Evolutionary conservation across 2,888 invertebrate genomes (phyloP).

Genomic region (Euplexia lucipara): DNA sequence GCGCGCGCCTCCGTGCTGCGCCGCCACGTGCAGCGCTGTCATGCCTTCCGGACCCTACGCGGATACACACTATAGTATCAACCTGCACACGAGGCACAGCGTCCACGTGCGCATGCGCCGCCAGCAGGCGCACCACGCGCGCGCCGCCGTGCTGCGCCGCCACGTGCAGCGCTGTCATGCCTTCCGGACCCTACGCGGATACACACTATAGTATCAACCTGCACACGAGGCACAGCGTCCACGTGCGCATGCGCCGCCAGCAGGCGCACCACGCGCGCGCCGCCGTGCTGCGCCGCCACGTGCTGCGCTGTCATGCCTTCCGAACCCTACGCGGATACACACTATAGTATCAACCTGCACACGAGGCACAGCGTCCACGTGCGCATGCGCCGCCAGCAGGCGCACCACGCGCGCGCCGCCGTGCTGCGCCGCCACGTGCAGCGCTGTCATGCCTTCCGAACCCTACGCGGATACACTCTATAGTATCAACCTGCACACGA

Average conservation of each 20-base stretch:
- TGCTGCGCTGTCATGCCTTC: constrained; percentile 98
- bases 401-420: constrained; percentile 93
- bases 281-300: constrained; percentile 95
- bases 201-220: not conserved
- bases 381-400: constrained; percentile 89
- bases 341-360: not conserved
- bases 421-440: constrained; percentile 96
- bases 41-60: constrained; percentile 96
- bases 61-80: not conserved
- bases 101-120: constrained; percentile 90
- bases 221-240: too few species aligned
- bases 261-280: constrained; percentile 92
- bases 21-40: constrained; percentile 96
- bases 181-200: constrained; percentile 94
- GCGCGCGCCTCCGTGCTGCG: constrained; percentile 95
- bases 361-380: constrained; percentile 92
- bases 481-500: not conserved
- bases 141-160: constrained; percentile 96
- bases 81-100: too few species aligned
- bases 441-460: constrained; percentile 96
- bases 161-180: constrained; percentile 96
- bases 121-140: constrained; percentile 91
- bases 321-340: constrained; percentile 91
- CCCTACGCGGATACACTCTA: constrained; percentile 89
- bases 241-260: constrained; percentile 88